A percentile compares a stretch with the other conserved stretches of the same genome.
Conservation (phyloP, 2,888 invertebrate species). For the Abscondita cerata region DNA sequence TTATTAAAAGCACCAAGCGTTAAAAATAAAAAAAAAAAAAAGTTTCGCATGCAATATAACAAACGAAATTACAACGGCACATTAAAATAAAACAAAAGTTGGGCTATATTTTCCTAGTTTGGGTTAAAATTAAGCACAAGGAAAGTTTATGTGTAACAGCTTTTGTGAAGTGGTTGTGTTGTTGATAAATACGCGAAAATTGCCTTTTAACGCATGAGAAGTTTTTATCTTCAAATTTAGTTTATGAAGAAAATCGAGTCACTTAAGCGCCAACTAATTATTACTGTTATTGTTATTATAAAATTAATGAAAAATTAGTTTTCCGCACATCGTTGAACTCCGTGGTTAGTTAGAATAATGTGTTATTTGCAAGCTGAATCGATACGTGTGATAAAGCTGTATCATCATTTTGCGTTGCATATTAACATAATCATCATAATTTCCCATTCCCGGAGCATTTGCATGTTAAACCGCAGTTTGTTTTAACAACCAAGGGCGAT, state of each 20-base stretch:
- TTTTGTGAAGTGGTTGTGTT: constrained; percentile 21
- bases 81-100: constrained; percentile 15
- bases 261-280: constrained; percentile 6
- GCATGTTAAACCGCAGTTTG: constrained; percentile 41
- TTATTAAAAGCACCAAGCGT: no score
- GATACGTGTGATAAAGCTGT: constrained; percentile 4
- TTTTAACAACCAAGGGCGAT: constrained; percentile 24
- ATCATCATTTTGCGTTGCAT: constrained; percentile 36
- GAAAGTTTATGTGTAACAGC: constrained; percentile 24
- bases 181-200: constrained; percentile 24
- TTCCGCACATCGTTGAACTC: no score
- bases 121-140: constrained; percentile 23
- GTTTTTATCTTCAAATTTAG: constrained; percentile 17
- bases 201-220: constrained; percentile 20
- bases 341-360: no score
- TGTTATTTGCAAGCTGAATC: no score
- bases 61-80: constrained; percentile 2
- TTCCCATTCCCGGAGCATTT: constrained; percentile 49
- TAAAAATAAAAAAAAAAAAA: neutral
- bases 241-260: constrained; percentile 8
- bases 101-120: constrained; percentile 12
- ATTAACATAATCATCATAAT: constrained; percentile 53
- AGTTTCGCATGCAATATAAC: constrained; percentile 3
- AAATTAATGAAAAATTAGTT: no score
- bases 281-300: no score